Evolutionary conservation across 2,888 invertebrate genomes (phyloP).

Genomic region (Hyposoter dolosus): DNA sequence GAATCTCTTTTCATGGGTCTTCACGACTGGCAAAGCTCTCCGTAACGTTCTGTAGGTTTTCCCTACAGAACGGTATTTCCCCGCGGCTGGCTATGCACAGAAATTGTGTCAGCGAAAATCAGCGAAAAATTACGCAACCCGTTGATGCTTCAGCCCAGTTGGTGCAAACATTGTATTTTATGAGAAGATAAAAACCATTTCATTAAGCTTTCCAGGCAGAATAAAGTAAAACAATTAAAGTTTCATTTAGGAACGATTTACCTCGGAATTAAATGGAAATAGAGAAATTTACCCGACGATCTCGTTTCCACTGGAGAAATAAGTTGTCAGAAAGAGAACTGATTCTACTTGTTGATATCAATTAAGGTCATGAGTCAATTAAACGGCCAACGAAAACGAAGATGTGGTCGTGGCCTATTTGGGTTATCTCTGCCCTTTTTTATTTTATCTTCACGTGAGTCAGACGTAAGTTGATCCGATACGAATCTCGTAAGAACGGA

Average conservation of each 20-base stretch:
- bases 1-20: slow-evolving; percentile 5
- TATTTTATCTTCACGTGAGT: not conserved
- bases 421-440: not conserved
- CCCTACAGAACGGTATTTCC: not conserved
- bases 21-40: slow-evolving; percentile 33
- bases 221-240: not conserved
- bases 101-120: not conserved
- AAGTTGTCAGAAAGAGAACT: not conserved
- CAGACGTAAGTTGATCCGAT: not conserved
- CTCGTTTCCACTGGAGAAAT: not conserved
- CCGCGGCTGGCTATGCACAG: not conserved
- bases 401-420: not conserved
- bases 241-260: not conserved
- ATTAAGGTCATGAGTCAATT: not conserved
- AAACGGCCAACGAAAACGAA: not conserved
- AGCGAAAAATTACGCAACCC: not conserved
- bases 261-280: not conserved
- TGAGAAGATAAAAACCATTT: not conserved
- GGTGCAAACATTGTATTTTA: not conserved
- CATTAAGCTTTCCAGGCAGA: not conserved
- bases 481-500: not conserved
- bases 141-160: not conserved
- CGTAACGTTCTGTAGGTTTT: slow-evolving; percentile 23
- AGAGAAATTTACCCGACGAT: not conserved
- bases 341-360: not conserved